Conservation (phyloP, 2,113 vertebrate species). For the Dermatemys mawii region DNA sequence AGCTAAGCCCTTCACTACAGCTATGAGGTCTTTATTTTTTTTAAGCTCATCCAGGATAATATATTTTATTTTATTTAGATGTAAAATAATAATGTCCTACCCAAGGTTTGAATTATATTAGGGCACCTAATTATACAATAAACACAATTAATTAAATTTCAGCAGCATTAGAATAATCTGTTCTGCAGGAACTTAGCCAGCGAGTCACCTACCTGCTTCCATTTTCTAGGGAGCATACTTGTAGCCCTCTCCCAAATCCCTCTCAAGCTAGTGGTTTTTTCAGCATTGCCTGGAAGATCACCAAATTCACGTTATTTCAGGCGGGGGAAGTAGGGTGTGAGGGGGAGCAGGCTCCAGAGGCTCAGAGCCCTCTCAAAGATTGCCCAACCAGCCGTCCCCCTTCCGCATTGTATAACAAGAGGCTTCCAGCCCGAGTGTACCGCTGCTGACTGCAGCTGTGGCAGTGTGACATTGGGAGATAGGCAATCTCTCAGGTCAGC, state of each 20-base stretch:
- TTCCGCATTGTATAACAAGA: too few relatives aligned
- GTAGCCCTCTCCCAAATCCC: background rate
- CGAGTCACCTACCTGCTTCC: background rate
- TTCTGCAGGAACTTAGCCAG: background rate
- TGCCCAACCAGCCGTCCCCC: background rate
- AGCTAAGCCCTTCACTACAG: background rate
- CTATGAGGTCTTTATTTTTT: background rate
- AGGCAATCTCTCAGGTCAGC: conserved; percentile 10
- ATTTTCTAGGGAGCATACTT: background rate
- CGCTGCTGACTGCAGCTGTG: background rate
- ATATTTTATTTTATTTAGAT: background rate
- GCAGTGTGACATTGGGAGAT: background rate
- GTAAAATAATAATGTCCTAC: background rate
- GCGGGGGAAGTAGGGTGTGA: background rate
- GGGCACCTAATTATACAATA: background rate
- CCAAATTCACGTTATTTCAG: background rate
- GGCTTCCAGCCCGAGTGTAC: background rate
- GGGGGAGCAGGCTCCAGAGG: too few relatives aligned
- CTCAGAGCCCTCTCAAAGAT: background rate
- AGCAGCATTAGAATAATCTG: background rate
- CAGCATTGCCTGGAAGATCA: background rate
- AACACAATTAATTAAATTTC: background rate
- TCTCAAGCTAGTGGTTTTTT: background rate
- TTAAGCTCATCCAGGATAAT: background rate
- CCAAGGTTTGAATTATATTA: background rate